Base-by-base conservation (phyloP, 2,888 invertebrate species). In the Conops quadrifasciatus region DNA sequence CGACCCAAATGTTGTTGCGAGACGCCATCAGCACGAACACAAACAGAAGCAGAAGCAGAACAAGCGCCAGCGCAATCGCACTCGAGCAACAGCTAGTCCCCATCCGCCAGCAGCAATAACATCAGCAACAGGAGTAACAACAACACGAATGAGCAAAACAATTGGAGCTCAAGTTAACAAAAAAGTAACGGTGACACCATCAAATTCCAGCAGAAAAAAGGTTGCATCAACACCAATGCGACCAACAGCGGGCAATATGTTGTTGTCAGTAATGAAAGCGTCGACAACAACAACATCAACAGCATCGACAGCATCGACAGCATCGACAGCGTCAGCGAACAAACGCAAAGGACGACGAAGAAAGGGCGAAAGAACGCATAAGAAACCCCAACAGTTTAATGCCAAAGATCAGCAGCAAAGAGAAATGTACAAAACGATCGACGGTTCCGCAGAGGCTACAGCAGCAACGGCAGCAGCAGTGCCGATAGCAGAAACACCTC, bases 341-440 rank as follows among this genome's bases (percentile, higher is more conserved):
- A 81, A 81, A 69, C 81, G 81, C 63, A 84, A 84, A 73, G 81
- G 80, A 16, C 78, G 82, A 73, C 80, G 83, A 80, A 83, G 81
- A 83, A 82, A 82, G 75, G 72, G 26, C 9, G 70, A 72, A 11
- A 76, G 11, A 77, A 71, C 73, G 60, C 72, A 70, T 26, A 75
- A 75, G 59, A 75, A 75, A 36, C 75, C 30, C 16, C 67, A 67
- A 21, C 64, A 28, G 7, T 21, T 69, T 49, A 75, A 73, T 69
- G 71, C 74, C 47, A 76, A 74, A 73, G 75, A 77, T 71, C 71
- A 74, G 63, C 74, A 73, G 70, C 69, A 73, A 59, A 75, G 72
- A 71, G 72, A 72, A 58, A 68, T 63, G 43, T 70, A 73, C n/a
- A 76, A 74, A 73, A 24, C 49, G 71, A 56, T 36, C 9, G 36